These are phyloP conservation scores for Nestor notabilis DNA, from an alignment of 2,113 vertebrate species.

Conservation along the genomic window DNA sequence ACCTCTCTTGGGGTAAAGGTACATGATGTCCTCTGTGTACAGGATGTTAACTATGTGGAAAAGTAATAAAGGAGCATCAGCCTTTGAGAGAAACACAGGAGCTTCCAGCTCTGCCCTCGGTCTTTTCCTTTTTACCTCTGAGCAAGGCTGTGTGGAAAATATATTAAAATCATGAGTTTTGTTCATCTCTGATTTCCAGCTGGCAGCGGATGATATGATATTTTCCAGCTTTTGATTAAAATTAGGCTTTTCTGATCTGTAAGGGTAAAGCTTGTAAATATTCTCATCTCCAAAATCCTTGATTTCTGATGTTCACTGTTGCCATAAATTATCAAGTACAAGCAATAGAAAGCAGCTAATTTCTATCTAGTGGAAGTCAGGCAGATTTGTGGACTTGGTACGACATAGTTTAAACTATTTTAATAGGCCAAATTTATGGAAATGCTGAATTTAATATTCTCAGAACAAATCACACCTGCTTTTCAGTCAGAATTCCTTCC, in stretches of 20 bases:
- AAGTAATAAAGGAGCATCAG: conserved; percentile 2
- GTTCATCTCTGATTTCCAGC: neutral
- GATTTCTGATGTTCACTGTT: neutral
- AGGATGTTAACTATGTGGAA: conserved; percentile 30
- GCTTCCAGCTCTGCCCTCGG: neutral
- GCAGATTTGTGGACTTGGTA: neutral
- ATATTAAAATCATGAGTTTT: neutral
- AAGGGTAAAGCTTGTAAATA: neutral
- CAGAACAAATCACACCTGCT: conserved; percentile 6
- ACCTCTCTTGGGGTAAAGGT: neutral
- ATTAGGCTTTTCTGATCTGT: neutral
- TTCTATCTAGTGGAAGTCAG: neutral
- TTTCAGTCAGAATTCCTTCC: neutral
- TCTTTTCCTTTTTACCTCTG: neutral
- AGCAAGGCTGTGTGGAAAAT: neutral
- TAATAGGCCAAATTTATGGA: conserved; percentile 11
- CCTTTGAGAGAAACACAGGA: neutral
- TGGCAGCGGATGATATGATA: neutral
- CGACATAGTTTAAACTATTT: neutral
- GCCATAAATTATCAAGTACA: neutral
- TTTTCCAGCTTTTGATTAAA: conserved; percentile 8
- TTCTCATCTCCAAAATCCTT: conserved; percentile 26
- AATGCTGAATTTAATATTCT: conserved; percentile 38
- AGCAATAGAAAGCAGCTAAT: neutral
- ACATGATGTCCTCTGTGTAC: neutral